Evolutionary conservation across 2,113 vertebrate species (phyloP).

Genomic region (Thryonomys swinderianus): DNA sequence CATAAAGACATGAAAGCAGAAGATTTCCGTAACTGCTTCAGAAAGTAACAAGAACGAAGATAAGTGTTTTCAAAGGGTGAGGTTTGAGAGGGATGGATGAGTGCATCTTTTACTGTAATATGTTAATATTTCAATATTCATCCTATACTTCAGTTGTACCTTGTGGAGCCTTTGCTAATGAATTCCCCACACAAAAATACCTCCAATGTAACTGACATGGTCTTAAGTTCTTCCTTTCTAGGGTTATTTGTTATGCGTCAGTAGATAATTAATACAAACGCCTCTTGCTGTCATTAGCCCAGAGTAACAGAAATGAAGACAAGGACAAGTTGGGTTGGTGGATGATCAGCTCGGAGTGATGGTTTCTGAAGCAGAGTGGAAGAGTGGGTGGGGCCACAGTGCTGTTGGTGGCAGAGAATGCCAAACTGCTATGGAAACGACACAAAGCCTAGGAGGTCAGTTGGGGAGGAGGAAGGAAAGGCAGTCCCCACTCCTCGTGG

Average conservation of each 20-base stretch:
- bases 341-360: background rate
- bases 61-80: background rate
- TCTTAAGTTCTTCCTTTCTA: background rate
- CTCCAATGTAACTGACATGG: background rate
- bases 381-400: fast-evolving
- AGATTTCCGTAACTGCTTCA: background rate
- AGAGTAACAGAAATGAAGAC: background rate
- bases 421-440: background rate
- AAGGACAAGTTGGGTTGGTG: background rate
- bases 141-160: background rate
- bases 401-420: background rate
- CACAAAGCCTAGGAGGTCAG: background rate
- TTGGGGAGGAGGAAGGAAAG: background rate
- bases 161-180: background rate
- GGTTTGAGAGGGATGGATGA: background rate
- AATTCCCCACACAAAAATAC: background rate
- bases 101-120: background rate
- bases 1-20: background rate
- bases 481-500: background rate
- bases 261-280: background rate
- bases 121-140: background rate
- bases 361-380: background rate
- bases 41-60: background rate
- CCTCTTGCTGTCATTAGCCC: background rate
- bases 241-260: background rate